Evolutionary conservation across 2,113 vertebrate genomes (phyloP).

Genomic region (Fregetta grallaria): DNA sequence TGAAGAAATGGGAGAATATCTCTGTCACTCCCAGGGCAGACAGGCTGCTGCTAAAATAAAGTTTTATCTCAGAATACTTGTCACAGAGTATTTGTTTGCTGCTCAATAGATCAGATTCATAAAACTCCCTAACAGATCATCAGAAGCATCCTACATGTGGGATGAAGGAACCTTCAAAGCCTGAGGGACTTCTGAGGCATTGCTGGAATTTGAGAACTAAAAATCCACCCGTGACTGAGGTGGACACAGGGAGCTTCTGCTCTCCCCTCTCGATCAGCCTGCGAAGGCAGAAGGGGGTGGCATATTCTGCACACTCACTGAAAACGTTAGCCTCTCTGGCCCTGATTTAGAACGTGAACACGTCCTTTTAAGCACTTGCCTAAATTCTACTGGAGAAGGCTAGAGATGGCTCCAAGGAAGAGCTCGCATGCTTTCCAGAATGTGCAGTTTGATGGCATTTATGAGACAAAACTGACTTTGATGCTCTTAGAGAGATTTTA

Average conservation of each 20-base stretch:
- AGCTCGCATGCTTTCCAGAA: background rate
- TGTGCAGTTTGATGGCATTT: background rate
- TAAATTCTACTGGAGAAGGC: background rate
- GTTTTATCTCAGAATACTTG: background rate
- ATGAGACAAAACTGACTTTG: background rate
- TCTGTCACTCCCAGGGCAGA: background rate
- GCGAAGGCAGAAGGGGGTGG: background rate
- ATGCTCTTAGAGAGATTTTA: background rate
- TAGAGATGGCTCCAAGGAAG: background rate
- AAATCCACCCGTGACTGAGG: rapidly evolving
- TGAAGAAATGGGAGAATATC: background rate
- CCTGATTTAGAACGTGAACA: rapidly evolving
- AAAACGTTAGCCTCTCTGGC: background rate
- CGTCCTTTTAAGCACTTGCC: background rate
- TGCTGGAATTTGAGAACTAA: background rate
- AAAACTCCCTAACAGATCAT: background rate
- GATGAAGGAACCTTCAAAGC: background rate
- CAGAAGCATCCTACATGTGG: background rate
- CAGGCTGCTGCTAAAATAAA: background rate
- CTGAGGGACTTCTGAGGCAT: background rate
- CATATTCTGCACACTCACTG: no score
- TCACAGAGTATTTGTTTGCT: background rate
- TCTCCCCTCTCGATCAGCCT: rapidly evolving
- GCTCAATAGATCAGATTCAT: background rate
- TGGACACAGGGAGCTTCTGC: background rate